Evolutionary conservation across 2,888 invertebrate species (phyloP), one percentile per base, ranked within the genome.

Genomic region (Vesta saturnalis): DNA sequence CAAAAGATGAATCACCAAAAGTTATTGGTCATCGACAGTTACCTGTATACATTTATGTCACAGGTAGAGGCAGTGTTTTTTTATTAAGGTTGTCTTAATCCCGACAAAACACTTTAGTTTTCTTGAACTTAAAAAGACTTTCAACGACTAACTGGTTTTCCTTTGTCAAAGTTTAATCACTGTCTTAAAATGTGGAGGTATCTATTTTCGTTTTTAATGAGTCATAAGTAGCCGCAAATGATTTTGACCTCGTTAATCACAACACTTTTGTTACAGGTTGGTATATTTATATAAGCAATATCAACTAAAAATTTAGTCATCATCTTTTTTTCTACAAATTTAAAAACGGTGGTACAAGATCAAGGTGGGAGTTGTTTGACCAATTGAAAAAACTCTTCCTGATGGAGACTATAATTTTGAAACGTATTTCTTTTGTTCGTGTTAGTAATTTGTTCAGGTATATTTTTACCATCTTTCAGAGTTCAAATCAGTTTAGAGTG

Each of bases 191-290:
- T 39, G n/a, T 16, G 62, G 22, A 49, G 64, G 49, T 39, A 23
- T 67, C 64, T 68, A 68, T 68, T 68, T 68, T 64, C 23, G 60
- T 56, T 60, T 60, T 22, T 21, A 46, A 64, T 68, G 68, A 68
- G 55, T 68, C 68, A 68, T 63, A 64, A 30, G 18, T 60, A 23
- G 52, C 64, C 59, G 22, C 64, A 60, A 68, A 68, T 64, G 47
- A 64, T 68, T 64, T 47, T 68, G 68, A 68, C 68, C 68, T 68
- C 68, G 64, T 68, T 64, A 64, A 68, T 39, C 61, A 46, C 18
- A 22, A 46, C 59, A 56, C 56, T 56, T 68, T 62, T 54, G 43
- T 60, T 35, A 16, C 39, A 16, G 16, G 54, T 49, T 67, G 54
- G 49, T 52, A 54, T 62, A 58, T 54, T 60, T 54, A 60, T 49